Percentiles rank a stretch among this genome's conserved stretches.
phyloP scores from a whole-genome alignment of 2,113 vertebrate species.

The Australoheros scitulus region DNA sequence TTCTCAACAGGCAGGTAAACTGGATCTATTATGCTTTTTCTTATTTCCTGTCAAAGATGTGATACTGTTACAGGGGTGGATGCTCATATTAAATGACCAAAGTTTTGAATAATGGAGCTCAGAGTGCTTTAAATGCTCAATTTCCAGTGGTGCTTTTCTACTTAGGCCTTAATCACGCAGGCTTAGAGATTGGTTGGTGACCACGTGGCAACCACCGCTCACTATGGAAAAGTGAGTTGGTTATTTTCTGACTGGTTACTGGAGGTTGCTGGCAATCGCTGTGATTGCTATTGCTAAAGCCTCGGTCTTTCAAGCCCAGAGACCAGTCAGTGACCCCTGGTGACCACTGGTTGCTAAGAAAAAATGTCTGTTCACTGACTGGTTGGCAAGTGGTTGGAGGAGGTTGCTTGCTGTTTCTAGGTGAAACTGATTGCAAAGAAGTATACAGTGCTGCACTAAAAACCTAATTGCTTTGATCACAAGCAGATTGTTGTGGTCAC shows the following conservation, averaged over 20 bases:
- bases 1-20: neutral
- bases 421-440: neutral
- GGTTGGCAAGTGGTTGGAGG: neutral
- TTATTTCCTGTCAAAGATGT: neutral
- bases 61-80: neutral
- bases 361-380: neutral
- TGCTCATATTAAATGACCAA: accelerated
- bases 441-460: neutral
- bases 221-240: neutral
- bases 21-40: neutral
- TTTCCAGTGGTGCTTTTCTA: neutral
- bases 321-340: neutral
- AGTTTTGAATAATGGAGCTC: neutral
- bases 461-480: neutral
- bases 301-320: accelerated
- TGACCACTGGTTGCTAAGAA: neutral
- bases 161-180: neutral
- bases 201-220: neutral
- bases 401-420: neutral
- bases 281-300: neutral
- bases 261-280: neutral
- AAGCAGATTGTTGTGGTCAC: neutral
- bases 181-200: neutral
- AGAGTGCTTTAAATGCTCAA: neutral
- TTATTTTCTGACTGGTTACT: neutral